phyloP scores from a whole-genome alignment of 2,888 invertebrate species.

The Mycalesis mineus region DNA sequence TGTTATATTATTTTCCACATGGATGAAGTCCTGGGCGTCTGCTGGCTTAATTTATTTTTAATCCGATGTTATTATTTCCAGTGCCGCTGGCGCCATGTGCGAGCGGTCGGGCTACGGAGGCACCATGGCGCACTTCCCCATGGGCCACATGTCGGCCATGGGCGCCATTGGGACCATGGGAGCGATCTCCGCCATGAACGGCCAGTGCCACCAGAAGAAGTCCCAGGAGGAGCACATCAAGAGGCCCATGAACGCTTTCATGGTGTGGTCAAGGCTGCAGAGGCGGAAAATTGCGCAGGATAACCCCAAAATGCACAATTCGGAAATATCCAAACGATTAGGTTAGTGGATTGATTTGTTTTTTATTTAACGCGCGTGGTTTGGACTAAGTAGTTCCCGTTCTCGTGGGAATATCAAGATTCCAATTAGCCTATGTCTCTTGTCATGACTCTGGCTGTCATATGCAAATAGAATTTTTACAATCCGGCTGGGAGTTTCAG shows the following conservation, averaged over 20 bases:
- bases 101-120: conserved; percentile 81
- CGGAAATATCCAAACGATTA: conserved; percentile 95
- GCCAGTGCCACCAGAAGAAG: conserved; percentile 71
- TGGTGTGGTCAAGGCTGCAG: conserved; percentile 97
- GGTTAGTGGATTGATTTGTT: conserved; percentile 78
- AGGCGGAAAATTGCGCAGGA: conserved; percentile 97
- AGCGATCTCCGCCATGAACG: conserved; percentile 78
- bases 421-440: too few species aligned
- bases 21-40: too few species aligned
- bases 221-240: conserved; percentile 93
- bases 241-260: conserved; percentile 98
- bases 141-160: conserved; percentile 77
- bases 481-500: too few species aligned
- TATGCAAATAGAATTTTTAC: too few species aligned
- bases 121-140: conserved; percentile 78
- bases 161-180: conserved; percentile 77
- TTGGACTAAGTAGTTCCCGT: too few species aligned
- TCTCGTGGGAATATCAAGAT: too few species aligned
- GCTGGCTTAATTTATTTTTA: neutral
- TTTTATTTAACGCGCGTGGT: too few species aligned
- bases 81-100: conserved; percentile 87
- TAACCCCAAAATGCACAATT: conserved; percentile 99
- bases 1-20: too few species aligned
- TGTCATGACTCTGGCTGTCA: too few species aligned
- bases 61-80: conserved; percentile 45